Base-by-base conservation (phyloP, 2,797 vertebrate genomes). In the Heteromormyrus szaboi region DNA sequence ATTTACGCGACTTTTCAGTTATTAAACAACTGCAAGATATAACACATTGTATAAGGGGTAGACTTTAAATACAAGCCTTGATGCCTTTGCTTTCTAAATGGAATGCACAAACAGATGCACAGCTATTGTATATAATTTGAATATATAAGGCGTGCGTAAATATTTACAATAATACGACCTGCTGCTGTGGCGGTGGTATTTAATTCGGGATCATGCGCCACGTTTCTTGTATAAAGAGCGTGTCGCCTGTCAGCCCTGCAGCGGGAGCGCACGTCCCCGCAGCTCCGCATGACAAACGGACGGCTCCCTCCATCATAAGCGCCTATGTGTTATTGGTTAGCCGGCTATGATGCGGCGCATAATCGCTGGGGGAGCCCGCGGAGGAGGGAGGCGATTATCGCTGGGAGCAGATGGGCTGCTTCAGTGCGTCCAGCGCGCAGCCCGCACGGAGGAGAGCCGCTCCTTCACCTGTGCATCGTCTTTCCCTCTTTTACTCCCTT, bases 331-430 rank as follows among this genome's bases (percentile, higher is more conserved):
- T 96, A 97, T 96, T 96, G 96, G 96, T 95, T 96, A 95, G 95
- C 93, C 93, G 93, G 90, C 91, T 84, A 89, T 93, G 94, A 97
- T 96, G 96, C 97, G 97, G 96, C 95, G 94, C 92, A 95, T 96
- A 97, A 96, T 97, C 96, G 97, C 96, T 93, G 96, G 96, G 93
- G 96, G 95, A 94, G 95, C 95, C 95, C 91, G 95, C 94, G 95
- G 95, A 95, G 92, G 95, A 96, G 95, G 97, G 96, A 95, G 96
- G 96, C 95, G 96, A 96, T 98, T 96, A 97, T 97, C 97, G 95
- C 93, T 90, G 94, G 94, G 96, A 97, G 94, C 97, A 96, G 96
- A 97, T 97, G 95, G 97, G 97, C 93, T 95, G 95, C 95, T 92
- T 92, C 93, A 90, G 90, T 89, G 92, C 92, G 91, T 76, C 29